Evolutionary conservation across 2,888 invertebrate genomes (phyloP), one percentile per base, ranked within the genome.

Genomic region (Autographa gamma): DNA sequence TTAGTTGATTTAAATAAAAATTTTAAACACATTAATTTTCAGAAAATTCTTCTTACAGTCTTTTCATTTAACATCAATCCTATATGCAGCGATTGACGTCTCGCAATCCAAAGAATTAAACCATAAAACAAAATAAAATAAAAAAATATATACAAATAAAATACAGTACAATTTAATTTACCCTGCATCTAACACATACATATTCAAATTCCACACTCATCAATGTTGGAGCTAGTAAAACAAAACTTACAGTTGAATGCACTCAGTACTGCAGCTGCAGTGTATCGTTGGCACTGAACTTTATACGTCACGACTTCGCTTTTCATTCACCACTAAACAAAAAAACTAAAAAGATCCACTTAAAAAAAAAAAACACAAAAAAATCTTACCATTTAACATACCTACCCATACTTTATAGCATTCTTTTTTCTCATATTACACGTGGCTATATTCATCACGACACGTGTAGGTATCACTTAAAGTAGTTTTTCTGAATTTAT

Each of bases 221-320:
- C 60, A 54, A 63, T 73, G 77, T 66, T 60, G 48, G 16, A 73
- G 72, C 38, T 41, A 70, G 74, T 77, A 31, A 71, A 77, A 63
- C 67, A 71, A 71, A 68, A 68, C 67, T 68, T 77, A 77, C 83
- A 86, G 91, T 91, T 91, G 91, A 91, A 91, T 90, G 91, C 88
- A 89, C 91, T 79, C 84, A 9, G 66, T 69, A 75, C 73, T 77
- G 80, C 77, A 82, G 79, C 32, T 78, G 73, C 59, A 14, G 76
- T 60, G 73, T 80, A 76, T 90, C 91, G 83, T 89, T 90, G 90
- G 87, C 92, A 91, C 87, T 91, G 90, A 88, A 91, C 86, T 85
- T 81, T 66, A 43, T 74, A 79, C 82, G 82, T 81, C 81, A 82
- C 66, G 52, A 62, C 63, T 73, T 78, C 74, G 71, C 74, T 77